Percentiles rank a stretch among this genome's conserved stretches.
Conservation (phyloP, 2,888 invertebrate species). For the Lasioglossum marginatum region DNA sequence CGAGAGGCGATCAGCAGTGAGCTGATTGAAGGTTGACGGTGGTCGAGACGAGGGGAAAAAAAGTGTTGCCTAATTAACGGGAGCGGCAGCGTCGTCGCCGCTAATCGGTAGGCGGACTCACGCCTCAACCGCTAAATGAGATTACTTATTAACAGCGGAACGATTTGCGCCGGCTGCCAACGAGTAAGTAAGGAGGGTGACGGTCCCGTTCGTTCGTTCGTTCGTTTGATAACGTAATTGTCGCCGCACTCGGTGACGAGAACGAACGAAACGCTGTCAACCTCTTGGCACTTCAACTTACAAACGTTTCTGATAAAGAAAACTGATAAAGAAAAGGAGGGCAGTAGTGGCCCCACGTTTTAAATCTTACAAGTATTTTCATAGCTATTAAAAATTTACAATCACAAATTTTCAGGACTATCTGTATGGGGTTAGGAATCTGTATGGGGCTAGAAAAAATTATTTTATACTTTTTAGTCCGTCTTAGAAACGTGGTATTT, state of each 20-base stretch:
- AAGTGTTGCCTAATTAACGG: conserved; percentile 68
- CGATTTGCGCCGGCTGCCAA: conserved; percentile 40
- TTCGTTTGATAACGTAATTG: conserved; percentile 57
- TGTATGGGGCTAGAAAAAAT: too few relatives aligned
- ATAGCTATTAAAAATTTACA: too few relatives aligned
- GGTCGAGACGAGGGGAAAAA: conserved; percentile 46
- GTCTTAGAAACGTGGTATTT: too few relatives aligned
- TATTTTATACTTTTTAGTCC: too few relatives aligned
- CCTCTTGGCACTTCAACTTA: not conserved
- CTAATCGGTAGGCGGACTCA: conserved; percentile 53
- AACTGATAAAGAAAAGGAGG: not conserved
- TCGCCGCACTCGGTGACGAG: conserved; percentile 4
- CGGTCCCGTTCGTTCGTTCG: conserved; percentile 40
- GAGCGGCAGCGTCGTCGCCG: conserved; percentile 43
- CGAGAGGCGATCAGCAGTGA: conserved; percentile 45
- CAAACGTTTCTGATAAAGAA: not conserved
- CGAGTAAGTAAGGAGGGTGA: conserved; percentile 37
- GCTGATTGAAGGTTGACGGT: conserved; percentile 62
- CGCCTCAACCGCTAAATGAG: conserved; percentile 41
- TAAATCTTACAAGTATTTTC: too few relatives aligned
- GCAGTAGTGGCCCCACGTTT: too few relatives aligned
- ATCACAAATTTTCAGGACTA: too few relatives aligned
- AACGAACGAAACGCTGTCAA: conserved; percentile 35
- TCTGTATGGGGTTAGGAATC: too few relatives aligned
- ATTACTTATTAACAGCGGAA: conserved; percentile 66